Conservation (phyloP, 2,888 invertebrate species). For the Galerucella calmariensis region DNA sequence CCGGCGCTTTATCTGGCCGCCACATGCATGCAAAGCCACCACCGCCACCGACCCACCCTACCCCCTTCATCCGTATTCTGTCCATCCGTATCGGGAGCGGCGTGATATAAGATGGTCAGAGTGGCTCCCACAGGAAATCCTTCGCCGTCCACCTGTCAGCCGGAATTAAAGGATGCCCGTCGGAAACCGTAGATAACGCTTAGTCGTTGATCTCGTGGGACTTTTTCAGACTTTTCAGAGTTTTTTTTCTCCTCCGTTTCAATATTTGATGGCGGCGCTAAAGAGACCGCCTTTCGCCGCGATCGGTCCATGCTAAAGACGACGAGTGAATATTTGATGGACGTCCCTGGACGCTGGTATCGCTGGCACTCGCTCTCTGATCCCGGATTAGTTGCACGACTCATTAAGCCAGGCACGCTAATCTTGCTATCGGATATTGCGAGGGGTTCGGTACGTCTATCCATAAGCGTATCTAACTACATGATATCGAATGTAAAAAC, state of each 20-base stretch:
- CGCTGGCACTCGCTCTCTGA: slow-evolving; percentile 63
- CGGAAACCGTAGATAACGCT: slow-evolving; percentile 62
- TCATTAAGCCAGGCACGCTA: slow-evolving; percentile 67
- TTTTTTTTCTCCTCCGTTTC: slow-evolving; percentile 59
- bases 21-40: slow-evolving; percentile 68
- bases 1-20: slow-evolving; percentile 60
- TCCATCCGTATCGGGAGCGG: slow-evolving; percentile 58
- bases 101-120: slow-evolving; percentile 61
- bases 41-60: slow-evolving; percentile 65
- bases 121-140: slow-evolving; percentile 63
- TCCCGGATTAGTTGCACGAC: slow-evolving; percentile 68
- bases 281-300: slow-evolving; percentile 48
- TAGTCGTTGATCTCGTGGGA: slow-evolving; percentile 58
- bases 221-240: slow-evolving; percentile 42
- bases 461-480: slow-evolving; percentile 11
- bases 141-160: slow-evolving; percentile 67
- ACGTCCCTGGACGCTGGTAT: slow-evolving; percentile 51
- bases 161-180: slow-evolving; percentile 69
- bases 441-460: slow-evolving; percentile 41
- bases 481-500: not conserved
- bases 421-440: slow-evolving; percentile 66
- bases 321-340: slow-evolving; percentile 63
- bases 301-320: slow-evolving; percentile 26
- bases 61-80: slow-evolving; percentile 39
- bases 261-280: slow-evolving; percentile 62